phyloP scores from a whole-genome alignment of 2,888 invertebrate species.

The Parnassius orleans region DNA sequence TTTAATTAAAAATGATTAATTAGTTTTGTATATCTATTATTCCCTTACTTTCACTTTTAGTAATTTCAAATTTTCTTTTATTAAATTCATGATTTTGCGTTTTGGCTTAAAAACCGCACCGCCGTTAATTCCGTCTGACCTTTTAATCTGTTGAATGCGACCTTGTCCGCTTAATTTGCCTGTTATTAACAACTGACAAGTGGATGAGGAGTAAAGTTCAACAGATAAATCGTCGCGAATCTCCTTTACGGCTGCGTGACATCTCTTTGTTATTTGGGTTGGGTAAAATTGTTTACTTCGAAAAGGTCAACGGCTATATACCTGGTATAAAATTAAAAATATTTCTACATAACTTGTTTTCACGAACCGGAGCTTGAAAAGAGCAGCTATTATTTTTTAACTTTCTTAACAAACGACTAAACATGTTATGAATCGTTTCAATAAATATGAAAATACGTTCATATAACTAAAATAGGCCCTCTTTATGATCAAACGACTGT shows the following conservation, averaged over 20 bases:
- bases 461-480: neutral
- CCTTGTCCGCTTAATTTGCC: conserved; percentile 15
- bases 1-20: too few species aligned
- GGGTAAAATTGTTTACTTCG: conserved; percentile 1
- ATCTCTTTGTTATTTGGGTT: conserved; percentile 3
- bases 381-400: neutral
- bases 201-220: conserved; percentile 21
- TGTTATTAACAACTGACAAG: conserved; percentile 17
- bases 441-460: neutral
- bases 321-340: neutral
- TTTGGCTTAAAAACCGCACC: conserved; percentile 5
- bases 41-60: too few species aligned
- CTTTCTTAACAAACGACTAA: neutral
- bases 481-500: too few species aligned
- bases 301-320: neutral
- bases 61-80: neutral
- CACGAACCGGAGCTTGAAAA: neutral
- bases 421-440: neutral
- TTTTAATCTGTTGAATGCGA: conserved; percentile 15
- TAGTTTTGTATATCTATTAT: too few species aligned
- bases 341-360: neutral
- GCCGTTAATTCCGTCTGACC: conserved; percentile 18
- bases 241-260: conserved; percentile 3
- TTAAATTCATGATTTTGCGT: neutral
- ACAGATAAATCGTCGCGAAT: conserved; percentile 5